Evolutionary conservation across 2,888 invertebrate genomes (phyloP), one percentile per base, ranked within the genome.

Genomic region (Alloscopus bannaensis): DNA sequence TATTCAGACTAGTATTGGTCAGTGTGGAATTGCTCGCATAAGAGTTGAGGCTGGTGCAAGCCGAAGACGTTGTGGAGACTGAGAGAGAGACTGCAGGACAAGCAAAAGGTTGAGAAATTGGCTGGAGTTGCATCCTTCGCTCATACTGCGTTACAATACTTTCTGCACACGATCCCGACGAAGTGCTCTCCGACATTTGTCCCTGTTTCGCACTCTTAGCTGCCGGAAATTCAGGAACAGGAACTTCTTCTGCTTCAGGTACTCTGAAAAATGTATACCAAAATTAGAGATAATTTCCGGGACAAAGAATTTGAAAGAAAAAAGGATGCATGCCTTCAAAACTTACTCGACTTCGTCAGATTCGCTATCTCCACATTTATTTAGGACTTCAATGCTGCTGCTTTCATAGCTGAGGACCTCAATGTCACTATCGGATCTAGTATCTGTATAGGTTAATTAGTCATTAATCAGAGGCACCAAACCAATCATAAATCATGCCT

Each of bases 331-430:
- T n/a, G n/a, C n/a, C n/a, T n/a, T n/a, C n/a, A 52, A 26, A 24
- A 81, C 83, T 79, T 84, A 85, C 85, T 84, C 85, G 13, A 83
- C 79, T 50, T 81, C 78, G 22, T 78, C 82, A 3, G 84, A 83
- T 29, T 80, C 84, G 45, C 86, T 86, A 45, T 83, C 84, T 47
- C 76, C 82, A 62, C 80, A 80, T 64, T 84, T 80, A 42, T 83
- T 84, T 16, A 86, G 69, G 24, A 86, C 86, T 84, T 86, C 86
- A 64, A 86, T 86, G 57, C 85, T 85, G 68, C 86, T 85, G 66
- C 85, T 85, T 66, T 84, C 84, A 64, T 81, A 83, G 50, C 86
- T 86, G 6, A 86, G 40, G 1, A 84, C 84, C 59, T 86, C 86
- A 42, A 86, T 83, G 62, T 86, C 86, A 65, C 83, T 83, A n/a